A percentile compares a stretch with the other conserved stretches of the same genome.
These are phyloP conservation scores for Propithecus perrieri DNA, from an alignment of 2,797 vertebrate genomes.

Conservation along the genomic window DNA sequence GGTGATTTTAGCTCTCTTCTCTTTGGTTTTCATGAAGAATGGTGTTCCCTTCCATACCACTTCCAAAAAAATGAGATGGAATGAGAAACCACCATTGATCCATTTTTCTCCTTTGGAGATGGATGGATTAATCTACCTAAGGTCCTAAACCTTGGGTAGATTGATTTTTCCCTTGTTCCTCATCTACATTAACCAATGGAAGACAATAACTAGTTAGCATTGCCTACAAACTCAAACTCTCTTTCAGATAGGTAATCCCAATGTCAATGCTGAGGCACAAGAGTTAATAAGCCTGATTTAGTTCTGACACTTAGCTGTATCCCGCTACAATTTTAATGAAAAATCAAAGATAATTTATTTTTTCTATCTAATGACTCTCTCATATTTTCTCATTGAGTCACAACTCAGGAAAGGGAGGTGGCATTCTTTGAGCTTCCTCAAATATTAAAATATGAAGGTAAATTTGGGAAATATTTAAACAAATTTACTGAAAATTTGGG, in stretches of 20 bases:
- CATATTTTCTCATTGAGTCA: not conserved
- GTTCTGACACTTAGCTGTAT: not conserved
- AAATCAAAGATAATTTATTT: not conserved
- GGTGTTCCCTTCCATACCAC: not conserved
- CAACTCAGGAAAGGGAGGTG: not conserved
- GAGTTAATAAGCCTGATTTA: not conserved
- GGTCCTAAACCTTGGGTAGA: not conserved
- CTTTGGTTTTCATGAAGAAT: not conserved
- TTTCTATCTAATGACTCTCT: not conserved
- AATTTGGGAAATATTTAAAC: not conserved
- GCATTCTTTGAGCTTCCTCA: not conserved
- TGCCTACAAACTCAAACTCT: not conserved
- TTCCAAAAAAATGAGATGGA: not conserved
- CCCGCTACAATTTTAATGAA: not conserved
- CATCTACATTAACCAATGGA: not conserved
- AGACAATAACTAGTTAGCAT: not conserved
- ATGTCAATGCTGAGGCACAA: not conserved
- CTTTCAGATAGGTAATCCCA: not conserved
- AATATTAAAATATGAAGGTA: not conserved
- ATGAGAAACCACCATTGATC: not conserved
- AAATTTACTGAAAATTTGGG: not conserved
- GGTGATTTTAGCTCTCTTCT: not conserved
- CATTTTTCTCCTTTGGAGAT: not conserved
- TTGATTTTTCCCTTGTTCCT: not conserved
- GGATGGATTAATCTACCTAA: not conserved